These are phyloP conservation scores for Spilarctia lutea DNA, from an alignment of 2,888 invertebrate genomes.

Conservation along the genomic window DNA sequence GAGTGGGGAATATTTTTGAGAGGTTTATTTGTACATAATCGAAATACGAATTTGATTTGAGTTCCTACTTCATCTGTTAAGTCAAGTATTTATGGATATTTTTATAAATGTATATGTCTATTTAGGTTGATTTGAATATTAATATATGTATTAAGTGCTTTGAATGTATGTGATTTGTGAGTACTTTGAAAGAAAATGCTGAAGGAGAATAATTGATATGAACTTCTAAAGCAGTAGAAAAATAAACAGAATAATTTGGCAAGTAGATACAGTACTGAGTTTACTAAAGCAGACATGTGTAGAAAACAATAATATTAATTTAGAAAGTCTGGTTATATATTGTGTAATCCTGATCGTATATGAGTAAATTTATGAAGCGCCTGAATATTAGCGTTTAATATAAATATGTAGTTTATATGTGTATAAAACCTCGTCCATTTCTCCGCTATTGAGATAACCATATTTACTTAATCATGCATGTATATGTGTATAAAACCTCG, in stretches of 20 bases:
- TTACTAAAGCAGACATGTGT: background rate
- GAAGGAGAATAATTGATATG: too few species aligned
- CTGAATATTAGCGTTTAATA: background rate
- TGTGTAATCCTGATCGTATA: background rate
- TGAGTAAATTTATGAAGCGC: background rate
- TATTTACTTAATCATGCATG: slow-evolving; percentile 5
- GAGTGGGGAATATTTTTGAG: slow-evolving; percentile 1
- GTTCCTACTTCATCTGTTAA: background rate
- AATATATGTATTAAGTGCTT: too few species aligned
- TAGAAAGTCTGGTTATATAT: background rate
- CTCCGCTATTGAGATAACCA: background rate
- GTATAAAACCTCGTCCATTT: slow-evolving; percentile 1
- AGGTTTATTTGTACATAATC: background rate
- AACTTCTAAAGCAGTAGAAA: too few species aligned
- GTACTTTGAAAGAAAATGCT: too few species aligned
- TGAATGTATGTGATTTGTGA: too few species aligned
- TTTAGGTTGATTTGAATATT: background rate
- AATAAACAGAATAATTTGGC: too few species aligned
- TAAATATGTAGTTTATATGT: slow-evolving; percentile 5
- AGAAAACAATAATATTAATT: background rate
- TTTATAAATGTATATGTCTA: background rate
- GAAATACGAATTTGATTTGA: background rate
- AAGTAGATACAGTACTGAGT: too few species aligned
- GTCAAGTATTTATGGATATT: background rate
- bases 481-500: background rate